phyloP scores from a whole-genome alignment of 2,888 invertebrate genomes.

The Caradrina kadenii region DNA sequence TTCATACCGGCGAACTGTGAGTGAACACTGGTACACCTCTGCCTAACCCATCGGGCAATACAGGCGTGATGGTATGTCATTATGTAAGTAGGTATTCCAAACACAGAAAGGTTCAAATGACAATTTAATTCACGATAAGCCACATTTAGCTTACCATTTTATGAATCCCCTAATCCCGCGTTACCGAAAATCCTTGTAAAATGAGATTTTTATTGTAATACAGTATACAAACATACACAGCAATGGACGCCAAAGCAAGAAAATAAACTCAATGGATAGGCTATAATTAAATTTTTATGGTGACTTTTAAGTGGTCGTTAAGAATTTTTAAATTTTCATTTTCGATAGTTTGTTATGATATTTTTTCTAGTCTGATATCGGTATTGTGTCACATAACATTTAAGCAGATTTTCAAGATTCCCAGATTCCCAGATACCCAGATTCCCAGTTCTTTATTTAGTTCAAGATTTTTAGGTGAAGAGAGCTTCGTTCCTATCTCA shows the following conservation, averaged over 20 bases:
- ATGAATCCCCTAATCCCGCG: conserved; percentile 76
- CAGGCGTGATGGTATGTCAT: no score
- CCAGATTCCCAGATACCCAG: no score
- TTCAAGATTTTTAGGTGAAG: no score
- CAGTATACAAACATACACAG: conserved; percentile 4
- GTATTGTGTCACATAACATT: no score
- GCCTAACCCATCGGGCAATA: no score
- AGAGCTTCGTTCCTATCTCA: no score
- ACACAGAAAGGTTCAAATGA: not conserved
- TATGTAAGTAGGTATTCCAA: no score
- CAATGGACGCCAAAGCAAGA: conserved; percentile 24
- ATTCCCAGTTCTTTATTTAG: no score
- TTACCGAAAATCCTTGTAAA: conserved; percentile 69
- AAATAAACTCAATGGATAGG: conserved; percentile 28
- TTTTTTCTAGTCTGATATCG: no score
- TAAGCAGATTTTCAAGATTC: no score
- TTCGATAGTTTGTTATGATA: not conserved
- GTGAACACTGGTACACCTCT: no score
- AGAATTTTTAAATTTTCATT: conserved; percentile 9
- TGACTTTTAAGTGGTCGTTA: conserved; percentile 1
- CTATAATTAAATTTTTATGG: conserved; percentile 13
- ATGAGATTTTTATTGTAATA: conserved; percentile 69
- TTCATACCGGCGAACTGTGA: no score
- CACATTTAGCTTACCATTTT: conserved; percentile 64
- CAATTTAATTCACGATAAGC: conserved; percentile 63